Evolutionary conservation across 1,140 invertebrate species (phyloP), one percentile per base, ranked within the genome.

Genomic region (Amyelois transitella): DNA sequence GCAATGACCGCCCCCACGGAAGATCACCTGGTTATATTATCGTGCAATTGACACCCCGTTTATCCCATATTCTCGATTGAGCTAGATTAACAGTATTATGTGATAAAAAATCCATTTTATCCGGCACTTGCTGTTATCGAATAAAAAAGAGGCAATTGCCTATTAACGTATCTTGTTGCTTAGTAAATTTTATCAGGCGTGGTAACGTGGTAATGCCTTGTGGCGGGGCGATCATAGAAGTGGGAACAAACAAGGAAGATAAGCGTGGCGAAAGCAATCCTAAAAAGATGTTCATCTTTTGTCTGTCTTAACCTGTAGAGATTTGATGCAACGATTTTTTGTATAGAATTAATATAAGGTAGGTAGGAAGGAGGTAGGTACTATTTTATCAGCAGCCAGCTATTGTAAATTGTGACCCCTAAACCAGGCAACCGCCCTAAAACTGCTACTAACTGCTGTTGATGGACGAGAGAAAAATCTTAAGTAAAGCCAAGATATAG

Each of bases 31-130:
- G 43, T 25, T 22, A 28, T 18, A 51, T 52, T 43, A 52, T 52
- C 20, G 8, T 17, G 38, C 51, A 52, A 52, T 52, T 52, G 25
- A 7, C 51, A 12, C 21, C 8, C 12, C 32, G 7, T 38, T 52
- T 52, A 52, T 52, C 38, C 51, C 51, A 52, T 52, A 38, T 38
- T 38, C 32, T 38, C 32, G 32, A 38, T 38, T 38, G 32, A 38
- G 17, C 32, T 52, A 21, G 12, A 43, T 22, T 32, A 14, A n/a
- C 32, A 20, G 2, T 21, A 51, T 32, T 43, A 24, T 49, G 32
- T 14, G 32, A 1, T n/a, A 38, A 38, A 8, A 38, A 38, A 8
- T 2, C 32, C 32, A 24, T 25, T 49, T 49, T 24, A 49, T 38
- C 32, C n/a, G n/a, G 32, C 32, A 14, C 12, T 2, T 43, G 43